Evolutionary conservation across 2,113 vertebrate genomes (phyloP).

Genomic region (Antechinus flavipes): DNA sequence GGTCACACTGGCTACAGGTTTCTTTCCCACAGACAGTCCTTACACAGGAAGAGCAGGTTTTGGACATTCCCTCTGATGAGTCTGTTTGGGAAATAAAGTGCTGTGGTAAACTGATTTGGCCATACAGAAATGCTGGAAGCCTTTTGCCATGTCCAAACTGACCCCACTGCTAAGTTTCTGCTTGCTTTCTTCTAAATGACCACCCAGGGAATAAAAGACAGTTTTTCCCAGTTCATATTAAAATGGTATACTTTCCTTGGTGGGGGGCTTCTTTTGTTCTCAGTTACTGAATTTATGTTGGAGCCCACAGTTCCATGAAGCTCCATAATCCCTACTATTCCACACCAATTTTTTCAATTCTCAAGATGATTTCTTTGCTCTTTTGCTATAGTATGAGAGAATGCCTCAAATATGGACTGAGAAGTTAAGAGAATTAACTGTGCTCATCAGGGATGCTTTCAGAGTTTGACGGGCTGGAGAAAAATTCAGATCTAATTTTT

Average conservation of each 20-base stretch:
- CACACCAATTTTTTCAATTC: not conserved
- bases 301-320: not conserved
- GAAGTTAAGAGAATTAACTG: not conserved
- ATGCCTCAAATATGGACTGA: not conserved
- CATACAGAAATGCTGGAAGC: no score
- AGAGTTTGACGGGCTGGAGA: not conserved
- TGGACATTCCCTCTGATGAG: slow-evolving; percentile 4
- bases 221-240: not conserved
- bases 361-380: not conserved
- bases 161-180: rapidly evolving
- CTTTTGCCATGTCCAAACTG: not conserved
- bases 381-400: not conserved
- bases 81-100: slow-evolving; percentile 64
- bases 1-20: slow-evolving; percentile 81
- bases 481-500: not conserved
- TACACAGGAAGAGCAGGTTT: slow-evolving; percentile 83
- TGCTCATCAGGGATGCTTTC: not conserved
- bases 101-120: not conserved
- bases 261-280: not conserved
- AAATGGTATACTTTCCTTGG: not conserved
- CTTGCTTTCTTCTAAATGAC: not conserved
- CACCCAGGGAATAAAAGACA: not conserved
- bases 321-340: not conserved
- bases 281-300: not conserved
- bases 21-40: slow-evolving; percentile 78